phyloP scores from a whole-genome alignment of 2,888 invertebrate genomes.

The Chloroclystis v-ata region DNA sequence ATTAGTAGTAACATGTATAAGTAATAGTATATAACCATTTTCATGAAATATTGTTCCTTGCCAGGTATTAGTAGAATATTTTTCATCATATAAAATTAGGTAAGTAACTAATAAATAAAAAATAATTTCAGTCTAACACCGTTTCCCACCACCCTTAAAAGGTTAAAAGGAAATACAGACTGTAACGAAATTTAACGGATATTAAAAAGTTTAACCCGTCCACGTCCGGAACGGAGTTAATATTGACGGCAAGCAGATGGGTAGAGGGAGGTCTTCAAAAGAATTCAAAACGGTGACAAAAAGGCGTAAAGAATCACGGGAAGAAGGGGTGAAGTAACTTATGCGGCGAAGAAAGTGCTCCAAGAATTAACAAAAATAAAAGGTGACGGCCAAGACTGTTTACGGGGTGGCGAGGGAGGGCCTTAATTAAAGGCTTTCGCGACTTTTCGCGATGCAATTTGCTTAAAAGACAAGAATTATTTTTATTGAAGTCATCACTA shows the following conservation, averaged over 20 bases:
- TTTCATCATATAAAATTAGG: too few relatives aligned
- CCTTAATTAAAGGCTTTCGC: constrained; percentile 75
- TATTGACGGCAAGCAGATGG: constrained; percentile 79
- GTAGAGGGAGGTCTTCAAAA: constrained; percentile 73
- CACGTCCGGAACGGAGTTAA: constrained; percentile 65
- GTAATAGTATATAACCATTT: too few relatives aligned
- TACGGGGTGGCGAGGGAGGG: constrained; percentile 66
- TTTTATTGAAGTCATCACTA: constrained; percentile 79
- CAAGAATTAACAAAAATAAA: constrained; percentile 77
- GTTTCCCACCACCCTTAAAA: constrained; percentile 28
- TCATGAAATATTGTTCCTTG: too few relatives aligned
- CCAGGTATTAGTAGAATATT: too few relatives aligned
- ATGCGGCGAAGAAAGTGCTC: constrained; percentile 75
- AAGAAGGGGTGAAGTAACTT: constrained; percentile 73
- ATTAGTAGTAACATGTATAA: too few relatives aligned
- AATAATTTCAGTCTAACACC: neutral
- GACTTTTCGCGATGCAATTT: constrained; percentile 78
- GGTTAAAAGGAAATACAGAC: constrained; percentile 62
- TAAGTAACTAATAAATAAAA: too few relatives aligned
- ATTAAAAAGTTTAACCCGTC: constrained; percentile 77
- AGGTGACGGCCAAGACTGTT: constrained; percentile 74
- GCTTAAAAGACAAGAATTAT: constrained; percentile 79
- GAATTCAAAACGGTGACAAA: constrained; percentile 77
- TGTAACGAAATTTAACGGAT: constrained; percentile 77
- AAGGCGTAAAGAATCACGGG: constrained; percentile 76